Evolutionary conservation across 2,797 vertebrate species (phyloP).

Genomic region (Hirundo rustica): DNA sequence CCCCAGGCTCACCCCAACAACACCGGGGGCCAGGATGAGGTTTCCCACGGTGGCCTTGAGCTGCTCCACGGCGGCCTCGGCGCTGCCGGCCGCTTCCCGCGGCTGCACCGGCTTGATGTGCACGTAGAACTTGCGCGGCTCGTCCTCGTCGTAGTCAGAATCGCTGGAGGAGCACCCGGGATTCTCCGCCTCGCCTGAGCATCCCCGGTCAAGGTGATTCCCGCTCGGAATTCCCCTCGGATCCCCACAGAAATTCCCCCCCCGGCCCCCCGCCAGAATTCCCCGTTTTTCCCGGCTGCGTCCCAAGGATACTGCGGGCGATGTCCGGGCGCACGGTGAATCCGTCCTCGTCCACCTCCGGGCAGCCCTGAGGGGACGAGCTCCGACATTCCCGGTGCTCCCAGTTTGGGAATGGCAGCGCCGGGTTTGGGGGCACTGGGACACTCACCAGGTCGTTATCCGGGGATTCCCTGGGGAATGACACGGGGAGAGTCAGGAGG

Average conservation of each 20-base stretch:
- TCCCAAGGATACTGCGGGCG: constrained; percentile 85
- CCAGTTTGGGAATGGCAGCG: background rate
- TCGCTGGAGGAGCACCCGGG: constrained; percentile 91
- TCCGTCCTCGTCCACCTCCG: constrained; percentile 93
- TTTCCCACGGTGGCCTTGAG: constrained; percentile 89
- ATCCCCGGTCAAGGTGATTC: constrained; percentile 61
- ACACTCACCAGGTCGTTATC: constrained; percentile 73
- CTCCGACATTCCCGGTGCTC: background rate
- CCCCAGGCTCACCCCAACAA: constrained; percentile 53
- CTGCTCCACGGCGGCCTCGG: constrained; percentile 81
- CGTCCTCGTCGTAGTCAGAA: constrained; percentile 92
- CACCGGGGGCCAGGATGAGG: constrained; percentile 85
- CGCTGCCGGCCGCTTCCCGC: constrained; percentile 53
- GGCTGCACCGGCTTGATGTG: constrained; percentile 86
- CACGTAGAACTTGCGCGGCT: constrained; percentile 90
- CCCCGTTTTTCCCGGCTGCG: rapidly evolving
- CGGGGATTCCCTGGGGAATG: constrained; percentile 57
- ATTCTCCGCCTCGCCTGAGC: constrained; percentile 75
- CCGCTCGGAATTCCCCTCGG: no score
- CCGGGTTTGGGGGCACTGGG: background rate
- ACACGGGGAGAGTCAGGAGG: background rate
- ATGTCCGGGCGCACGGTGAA: constrained; percentile 89
- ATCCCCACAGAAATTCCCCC: background rate
- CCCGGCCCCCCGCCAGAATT: no score
- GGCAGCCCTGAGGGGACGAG: constrained; percentile 79